Evolutionary conservation across 2,888 invertebrate species (phyloP).

Genomic region (Leptinotarsa juncta): DNA sequence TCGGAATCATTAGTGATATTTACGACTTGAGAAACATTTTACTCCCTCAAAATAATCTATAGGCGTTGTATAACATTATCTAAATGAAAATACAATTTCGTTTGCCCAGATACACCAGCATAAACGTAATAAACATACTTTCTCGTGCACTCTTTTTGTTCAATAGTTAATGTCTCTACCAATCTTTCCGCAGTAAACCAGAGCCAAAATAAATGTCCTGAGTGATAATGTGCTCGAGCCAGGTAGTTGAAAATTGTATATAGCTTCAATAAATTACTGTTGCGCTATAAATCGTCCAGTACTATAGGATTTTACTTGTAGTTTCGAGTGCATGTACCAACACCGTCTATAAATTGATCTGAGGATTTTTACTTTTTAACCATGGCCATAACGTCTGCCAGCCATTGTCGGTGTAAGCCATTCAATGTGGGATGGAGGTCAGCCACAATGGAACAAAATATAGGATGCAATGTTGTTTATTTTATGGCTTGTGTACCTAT

Average conservation of each 20-base stretch:
- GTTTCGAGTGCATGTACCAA: constrained; percentile 50
- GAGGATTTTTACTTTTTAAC: constrained; percentile 44
- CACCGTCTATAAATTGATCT: constrained; percentile 51
- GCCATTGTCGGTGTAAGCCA: constrained; percentile 43
- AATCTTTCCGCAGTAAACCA: constrained; percentile 15
- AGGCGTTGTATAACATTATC: too few species aligned
- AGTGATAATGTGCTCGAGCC: constrained; percentile 26
- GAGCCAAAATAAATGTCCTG: constrained; percentile 22
- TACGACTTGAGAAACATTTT: too few species aligned
- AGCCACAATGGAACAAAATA: constrained; percentile 36
- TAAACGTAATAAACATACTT: not conserved
- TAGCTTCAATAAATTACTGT: constrained; percentile 38
- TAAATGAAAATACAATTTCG: too few species aligned
- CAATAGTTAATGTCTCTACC: not conserved
- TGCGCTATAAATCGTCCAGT: constrained; percentile 47
- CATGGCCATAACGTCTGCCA: constrained; percentile 46
- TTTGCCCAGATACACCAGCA: not conserved
- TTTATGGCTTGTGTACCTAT: not conserved
- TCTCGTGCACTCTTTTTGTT: not conserved
- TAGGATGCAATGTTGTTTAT: constrained; percentile 26
- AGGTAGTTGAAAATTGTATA: constrained; percentile 52
- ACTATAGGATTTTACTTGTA: constrained; percentile 53
- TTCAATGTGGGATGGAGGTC: constrained; percentile 36
- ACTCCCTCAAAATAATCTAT: too few species aligned
- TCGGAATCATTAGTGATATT: too few species aligned